Conservation (phyloP, 2,888 invertebrate species). For the Branchipolynoe longqiensis region DNA sequence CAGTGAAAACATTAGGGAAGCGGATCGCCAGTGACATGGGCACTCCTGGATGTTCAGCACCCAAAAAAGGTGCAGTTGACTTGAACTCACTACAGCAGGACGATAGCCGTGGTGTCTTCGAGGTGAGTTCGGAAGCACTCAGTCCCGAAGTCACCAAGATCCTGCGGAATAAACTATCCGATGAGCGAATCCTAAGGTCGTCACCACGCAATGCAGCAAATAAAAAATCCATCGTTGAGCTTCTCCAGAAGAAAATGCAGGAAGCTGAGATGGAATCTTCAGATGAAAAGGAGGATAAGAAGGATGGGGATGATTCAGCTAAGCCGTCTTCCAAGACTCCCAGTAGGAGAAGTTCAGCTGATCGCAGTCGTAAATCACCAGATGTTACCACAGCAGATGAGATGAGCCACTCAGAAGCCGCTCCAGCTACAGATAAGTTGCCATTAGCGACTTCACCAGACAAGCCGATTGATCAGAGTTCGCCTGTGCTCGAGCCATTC, state of each 20-base stretch:
- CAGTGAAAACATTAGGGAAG: not conserved
- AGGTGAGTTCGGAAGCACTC: not conserved
- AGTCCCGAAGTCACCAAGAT: not conserved
- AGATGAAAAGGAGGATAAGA: not conserved
- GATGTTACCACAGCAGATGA: not conserved
- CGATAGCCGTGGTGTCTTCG: constrained; percentile 26
- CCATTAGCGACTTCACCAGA: not conserved
- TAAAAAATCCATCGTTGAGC: constrained; percentile 10
- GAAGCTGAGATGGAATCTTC: constrained; percentile 2
- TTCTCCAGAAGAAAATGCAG: not conserved
- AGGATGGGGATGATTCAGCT: not conserved
- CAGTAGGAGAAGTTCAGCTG: not conserved
- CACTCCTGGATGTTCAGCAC: too few species aligned
- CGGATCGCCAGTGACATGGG: not conserved
- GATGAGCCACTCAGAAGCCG: not conserved
- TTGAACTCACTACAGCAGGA: not conserved
- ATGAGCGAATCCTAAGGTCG: not conserved
- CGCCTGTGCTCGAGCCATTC: too few species aligned
- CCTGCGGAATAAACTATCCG: not conserved
- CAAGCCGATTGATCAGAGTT: too few species aligned
- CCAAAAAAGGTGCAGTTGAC: constrained; percentile 12
- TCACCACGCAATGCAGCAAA: not conserved
- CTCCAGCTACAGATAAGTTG: too few species aligned
- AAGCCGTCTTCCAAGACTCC: not conserved
- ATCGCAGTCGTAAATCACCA: too few species aligned